Base-by-base conservation (phyloP, 2,113 vertebrate species). In the Phaetusa simplex region DNA sequence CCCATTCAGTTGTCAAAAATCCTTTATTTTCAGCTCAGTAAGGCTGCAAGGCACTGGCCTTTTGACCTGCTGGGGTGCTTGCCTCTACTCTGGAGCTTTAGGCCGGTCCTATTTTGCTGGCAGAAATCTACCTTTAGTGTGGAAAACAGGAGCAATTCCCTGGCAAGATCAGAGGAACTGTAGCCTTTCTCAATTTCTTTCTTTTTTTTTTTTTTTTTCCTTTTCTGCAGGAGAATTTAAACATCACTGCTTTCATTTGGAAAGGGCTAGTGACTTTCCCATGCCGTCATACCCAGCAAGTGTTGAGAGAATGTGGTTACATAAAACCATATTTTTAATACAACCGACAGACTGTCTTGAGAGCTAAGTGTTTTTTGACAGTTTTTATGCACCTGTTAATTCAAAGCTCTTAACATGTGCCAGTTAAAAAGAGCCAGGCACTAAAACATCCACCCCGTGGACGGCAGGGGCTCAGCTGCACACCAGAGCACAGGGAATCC, bases 311-410 rank as follows among this genome's bases (percentile, higher is more conserved):
- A 95, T 96, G 53, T 91, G 95, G 97, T 98, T 98, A 97, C 97
- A 96, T 97, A 98, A 98, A 98, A 96, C 97, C 97, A 79, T 98
- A 98, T 98, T 98, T 98, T 98, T 98, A 98, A 98, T 97, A 97
- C 96, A 96, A 97, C 97, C 97, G 96, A 98, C 98, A 98, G 98
- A 98, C 97, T 98, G 97, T 98, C 98, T 98, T 98, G 97, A 98
- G 97, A 98, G 97, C 98, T 98, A 98, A 98, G 98, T 98, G 98
- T 97, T 98, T 98, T 98, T 97, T 98, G 98, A 98, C 98, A 98
- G 98, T 98, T 98, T 98, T 98, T 98, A 98, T 97, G 98, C 98
- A 98, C 98, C 98, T 98, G 98, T 97, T 98, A 98, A 98, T 98
- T 98, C 98, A 98, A 98, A 98, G 97, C 98, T 98, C 98, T 98